phyloP scores from a whole-genome alignment of 2,113 vertebrate genomes.

The Axis porcinus region DNA sequence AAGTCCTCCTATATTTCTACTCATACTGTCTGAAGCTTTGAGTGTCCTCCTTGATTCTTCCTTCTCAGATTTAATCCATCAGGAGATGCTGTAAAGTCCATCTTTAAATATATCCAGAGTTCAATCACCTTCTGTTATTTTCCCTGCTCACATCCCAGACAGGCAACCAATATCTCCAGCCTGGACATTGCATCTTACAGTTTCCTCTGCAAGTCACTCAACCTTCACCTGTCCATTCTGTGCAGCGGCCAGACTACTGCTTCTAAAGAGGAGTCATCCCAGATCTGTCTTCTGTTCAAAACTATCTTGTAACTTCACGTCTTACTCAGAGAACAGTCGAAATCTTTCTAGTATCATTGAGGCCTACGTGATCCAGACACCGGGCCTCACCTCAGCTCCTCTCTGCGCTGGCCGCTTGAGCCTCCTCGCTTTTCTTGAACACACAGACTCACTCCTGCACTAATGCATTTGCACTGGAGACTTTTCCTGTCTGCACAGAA shows the following conservation, averaged over 20 bases:
- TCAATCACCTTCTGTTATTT: neutral
- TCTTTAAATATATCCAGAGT: neutral
- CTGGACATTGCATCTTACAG: neutral
- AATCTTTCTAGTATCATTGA: neutral
- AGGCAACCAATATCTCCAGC: neutral
- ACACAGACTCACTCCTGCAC: neutral
- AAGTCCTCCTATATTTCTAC: neutral
- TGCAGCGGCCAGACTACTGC: neutral
- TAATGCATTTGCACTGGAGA: neutral
- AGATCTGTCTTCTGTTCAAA: neutral
- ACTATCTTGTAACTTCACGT: neutral
- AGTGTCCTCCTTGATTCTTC: neutral
- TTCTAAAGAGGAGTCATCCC: neutral
- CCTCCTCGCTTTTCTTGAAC: neutral
- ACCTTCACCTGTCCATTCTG: neutral
- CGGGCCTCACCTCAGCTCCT: accelerated
- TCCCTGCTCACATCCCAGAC: neutral
- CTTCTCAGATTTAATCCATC: neutral
- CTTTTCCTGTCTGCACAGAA: neutral
- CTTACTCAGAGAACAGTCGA: neutral
- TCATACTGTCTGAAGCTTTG: neutral
- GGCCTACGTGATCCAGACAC: accelerated
- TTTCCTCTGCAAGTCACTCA: neutral
- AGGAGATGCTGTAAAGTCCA: neutral
- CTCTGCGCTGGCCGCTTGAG: neutral